Conservation (phyloP, 2,797 vertebrate species). For the Melanogrammus aeglefinus region DNA sequence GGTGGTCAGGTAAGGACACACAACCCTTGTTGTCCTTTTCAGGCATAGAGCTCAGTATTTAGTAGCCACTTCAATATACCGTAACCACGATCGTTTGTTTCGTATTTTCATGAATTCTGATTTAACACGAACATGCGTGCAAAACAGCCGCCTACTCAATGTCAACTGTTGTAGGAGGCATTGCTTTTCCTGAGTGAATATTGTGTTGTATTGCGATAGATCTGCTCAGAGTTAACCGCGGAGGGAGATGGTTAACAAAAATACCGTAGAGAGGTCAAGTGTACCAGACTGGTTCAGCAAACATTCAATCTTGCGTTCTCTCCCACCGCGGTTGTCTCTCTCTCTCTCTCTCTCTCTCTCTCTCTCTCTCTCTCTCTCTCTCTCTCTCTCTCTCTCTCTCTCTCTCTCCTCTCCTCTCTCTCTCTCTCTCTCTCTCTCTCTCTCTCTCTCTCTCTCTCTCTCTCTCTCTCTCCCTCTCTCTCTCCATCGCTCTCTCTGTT, state of each 20-base stretch:
- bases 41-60: neutral
- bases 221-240: neutral
- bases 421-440: too few species aligned
- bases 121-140: neutral
- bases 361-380: neutral
- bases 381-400: neutral
- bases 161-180: conserved; percentile 16
- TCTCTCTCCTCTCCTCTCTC: neutral
- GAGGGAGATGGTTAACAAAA: conserved; percentile 6
- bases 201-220: neutral
- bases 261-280: conserved; percentile 10
- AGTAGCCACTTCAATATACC: neutral
- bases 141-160: conserved; percentile 18
- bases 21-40: neutral
- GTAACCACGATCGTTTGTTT: neutral
- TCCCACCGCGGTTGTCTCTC: neutral
- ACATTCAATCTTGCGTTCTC: conserved; percentile 9
- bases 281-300: conserved; percentile 14
- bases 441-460: neutral
- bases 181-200: neutral
- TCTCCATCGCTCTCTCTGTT: neutral
- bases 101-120: neutral
- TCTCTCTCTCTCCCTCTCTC: too few species aligned
- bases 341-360: neutral
- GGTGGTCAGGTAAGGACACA: neutral